Conservation (phyloP, 1,140 invertebrate species). For the Aphidius ervi region DNA sequence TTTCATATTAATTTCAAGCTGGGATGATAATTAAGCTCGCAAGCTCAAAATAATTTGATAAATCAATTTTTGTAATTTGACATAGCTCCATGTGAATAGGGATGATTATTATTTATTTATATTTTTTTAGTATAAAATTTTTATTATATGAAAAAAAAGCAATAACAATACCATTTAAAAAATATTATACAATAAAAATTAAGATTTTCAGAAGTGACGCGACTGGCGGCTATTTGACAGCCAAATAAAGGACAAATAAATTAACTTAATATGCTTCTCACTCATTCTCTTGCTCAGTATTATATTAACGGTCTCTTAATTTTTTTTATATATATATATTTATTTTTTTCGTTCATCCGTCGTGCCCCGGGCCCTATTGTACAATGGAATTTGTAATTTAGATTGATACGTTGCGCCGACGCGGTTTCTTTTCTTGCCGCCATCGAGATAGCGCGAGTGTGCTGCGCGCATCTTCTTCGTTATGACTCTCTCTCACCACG, state of each 20-base stretch:
- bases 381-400: slow-evolving; percentile 49
- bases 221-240: slow-evolving; percentile 42
- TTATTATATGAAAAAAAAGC: no score
- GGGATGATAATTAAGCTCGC: no score
- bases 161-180: no score
- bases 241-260: slow-evolving; percentile 54
- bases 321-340: neutral
- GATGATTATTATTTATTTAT: no score
- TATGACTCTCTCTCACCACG: slow-evolving; percentile 15
- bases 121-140: no score
- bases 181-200: slow-evolving; percentile 8
- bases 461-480: slow-evolving; percentile 16
- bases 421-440: slow-evolving; percentile 23
- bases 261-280: slow-evolving; percentile 47
- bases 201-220: slow-evolving; percentile 36
- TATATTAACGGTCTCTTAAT: slow-evolving; percentile 18
- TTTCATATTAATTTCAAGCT: no score
- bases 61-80: no score
- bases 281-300: slow-evolving; percentile 14
- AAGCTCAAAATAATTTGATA: no score
- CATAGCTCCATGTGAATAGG: no score
- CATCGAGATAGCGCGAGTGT: slow-evolving; percentile 19
- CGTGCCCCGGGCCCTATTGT: slow-evolving; percentile 33
- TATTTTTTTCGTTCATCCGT: slow-evolving; percentile 17
- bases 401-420: slow-evolving; percentile 41